Conservation (phyloP, 2,113 vertebrate species). For the Dicerorhinus sumatrensis region DNA sequence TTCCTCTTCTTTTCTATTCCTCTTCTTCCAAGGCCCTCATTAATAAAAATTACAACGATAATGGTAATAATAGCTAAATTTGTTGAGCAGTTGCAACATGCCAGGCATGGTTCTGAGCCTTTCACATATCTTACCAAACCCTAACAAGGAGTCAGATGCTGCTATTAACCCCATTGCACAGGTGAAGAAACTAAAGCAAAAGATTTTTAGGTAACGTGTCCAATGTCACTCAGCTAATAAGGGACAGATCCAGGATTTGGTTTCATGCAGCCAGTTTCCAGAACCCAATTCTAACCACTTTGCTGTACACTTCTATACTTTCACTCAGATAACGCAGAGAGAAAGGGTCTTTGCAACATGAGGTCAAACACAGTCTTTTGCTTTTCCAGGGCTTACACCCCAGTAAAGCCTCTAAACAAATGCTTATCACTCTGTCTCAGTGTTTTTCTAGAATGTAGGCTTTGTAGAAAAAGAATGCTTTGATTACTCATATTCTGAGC, state of each 20-base stretch:
- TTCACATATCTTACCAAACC: background rate
- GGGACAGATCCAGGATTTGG: background rate
- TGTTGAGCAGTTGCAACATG: background rate
- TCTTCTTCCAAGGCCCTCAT: background rate
- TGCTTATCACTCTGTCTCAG: background rate
- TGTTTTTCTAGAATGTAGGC: slow-evolving; percentile 21
- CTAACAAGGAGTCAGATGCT: background rate
- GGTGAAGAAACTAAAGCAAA: background rate
- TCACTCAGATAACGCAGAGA: background rate
- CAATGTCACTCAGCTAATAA: background rate
- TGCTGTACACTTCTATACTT: background rate
- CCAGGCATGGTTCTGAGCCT: background rate
- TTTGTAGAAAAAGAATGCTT: slow-evolving; percentile 56
- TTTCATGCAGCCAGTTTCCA: background rate
- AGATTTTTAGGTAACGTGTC: background rate
- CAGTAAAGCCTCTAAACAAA: slow-evolving; percentile 13
- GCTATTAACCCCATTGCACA: background rate
- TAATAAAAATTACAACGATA: slow-evolving; percentile 17
- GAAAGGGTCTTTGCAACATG: background rate
- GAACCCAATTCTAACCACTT: background rate
- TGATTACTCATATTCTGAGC: slow-evolving; percentile 49
- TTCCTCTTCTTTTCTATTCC: background rate
- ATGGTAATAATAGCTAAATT: background rate
- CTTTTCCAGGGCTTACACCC: background rate
- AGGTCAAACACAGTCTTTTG: background rate